These are phyloP conservation scores for Drosophila kanekoi DNA, from an alignment of 2,888 invertebrate species.

Conservation along the genomic window DNA sequence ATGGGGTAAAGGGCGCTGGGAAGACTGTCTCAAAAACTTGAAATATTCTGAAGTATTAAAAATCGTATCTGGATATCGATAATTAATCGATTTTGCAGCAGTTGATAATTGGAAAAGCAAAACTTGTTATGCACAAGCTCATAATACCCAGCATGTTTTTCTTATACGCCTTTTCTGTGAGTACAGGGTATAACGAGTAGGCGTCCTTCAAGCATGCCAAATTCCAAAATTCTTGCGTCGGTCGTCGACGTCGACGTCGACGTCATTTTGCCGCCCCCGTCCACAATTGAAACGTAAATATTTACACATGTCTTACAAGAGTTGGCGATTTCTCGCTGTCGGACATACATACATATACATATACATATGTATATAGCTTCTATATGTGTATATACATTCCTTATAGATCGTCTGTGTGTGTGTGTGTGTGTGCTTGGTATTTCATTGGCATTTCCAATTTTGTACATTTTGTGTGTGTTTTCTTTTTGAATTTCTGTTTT, in stretches of 20 bases:
- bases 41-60: too few relatives aligned
- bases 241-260: conserved; percentile 78
- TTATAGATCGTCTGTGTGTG: conserved; percentile 9
- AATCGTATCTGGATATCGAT: too few relatives aligned
- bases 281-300: conserved; percentile 66
- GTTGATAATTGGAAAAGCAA: too few relatives aligned
- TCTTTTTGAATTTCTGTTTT: conserved; percentile 23
- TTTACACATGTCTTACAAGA: conserved; percentile 78
- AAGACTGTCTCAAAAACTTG: too few relatives aligned
- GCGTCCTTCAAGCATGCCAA: conserved; percentile 78
- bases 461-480: conserved; percentile 49
- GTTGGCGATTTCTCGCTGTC: conserved; percentile 71
- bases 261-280: conserved; percentile 58
- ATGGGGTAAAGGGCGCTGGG: too few relatives aligned
- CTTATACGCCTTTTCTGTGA: neutral
- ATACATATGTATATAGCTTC: neutral
- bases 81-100: too few relatives aligned
- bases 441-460: conserved; percentile 77
- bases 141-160: too few relatives aligned
- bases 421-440: conserved; percentile 51
- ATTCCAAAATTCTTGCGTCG: conserved; percentile 80
- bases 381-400: neutral
- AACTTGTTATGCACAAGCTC: too few relatives aligned
- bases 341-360: conserved; percentile 31
- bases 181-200: conserved; percentile 33